Evolutionary conservation across 2,113 vertebrate species (phyloP).

Genomic region (Pungitius pungitius): DNA sequence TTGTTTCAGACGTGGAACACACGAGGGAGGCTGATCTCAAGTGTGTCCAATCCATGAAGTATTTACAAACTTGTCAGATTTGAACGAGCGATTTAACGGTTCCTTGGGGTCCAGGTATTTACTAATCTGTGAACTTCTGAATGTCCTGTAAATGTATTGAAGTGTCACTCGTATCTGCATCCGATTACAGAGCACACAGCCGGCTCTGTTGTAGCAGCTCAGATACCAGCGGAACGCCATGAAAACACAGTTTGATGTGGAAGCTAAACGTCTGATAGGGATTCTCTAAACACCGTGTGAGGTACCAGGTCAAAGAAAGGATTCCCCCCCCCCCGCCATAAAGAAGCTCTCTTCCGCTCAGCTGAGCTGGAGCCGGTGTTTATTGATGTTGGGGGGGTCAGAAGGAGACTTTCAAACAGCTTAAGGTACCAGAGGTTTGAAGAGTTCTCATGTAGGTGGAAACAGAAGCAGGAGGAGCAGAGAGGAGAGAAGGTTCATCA

Average conservation of each 20-base stretch:
- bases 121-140: background rate
- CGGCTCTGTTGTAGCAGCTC: background rate
- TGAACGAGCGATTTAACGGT: background rate
- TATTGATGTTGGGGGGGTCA: slow-evolving; percentile 16
- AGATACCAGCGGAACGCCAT: background rate
- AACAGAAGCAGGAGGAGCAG: too few species aligned
- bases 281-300: background rate
- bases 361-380: slow-evolving; percentile 14
- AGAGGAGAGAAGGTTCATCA: too few species aligned
- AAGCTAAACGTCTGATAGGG: background rate
- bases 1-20: too few species aligned
- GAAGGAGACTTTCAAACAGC: too few species aligned
- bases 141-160: background rate
- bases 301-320: background rate
- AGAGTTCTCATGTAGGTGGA: background rate
- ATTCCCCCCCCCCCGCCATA: background rate
- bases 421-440: background rate
- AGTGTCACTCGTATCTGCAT: background rate
- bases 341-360: background rate
- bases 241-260: background rate
- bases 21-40: too few species aligned
- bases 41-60: too few species aligned
- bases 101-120: background rate
- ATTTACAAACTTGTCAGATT: too few species aligned
- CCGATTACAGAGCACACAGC: background rate